Conservation (phyloP, 2,113 vertebrate species). For the Myanophis thanlyinensis region DNA sequence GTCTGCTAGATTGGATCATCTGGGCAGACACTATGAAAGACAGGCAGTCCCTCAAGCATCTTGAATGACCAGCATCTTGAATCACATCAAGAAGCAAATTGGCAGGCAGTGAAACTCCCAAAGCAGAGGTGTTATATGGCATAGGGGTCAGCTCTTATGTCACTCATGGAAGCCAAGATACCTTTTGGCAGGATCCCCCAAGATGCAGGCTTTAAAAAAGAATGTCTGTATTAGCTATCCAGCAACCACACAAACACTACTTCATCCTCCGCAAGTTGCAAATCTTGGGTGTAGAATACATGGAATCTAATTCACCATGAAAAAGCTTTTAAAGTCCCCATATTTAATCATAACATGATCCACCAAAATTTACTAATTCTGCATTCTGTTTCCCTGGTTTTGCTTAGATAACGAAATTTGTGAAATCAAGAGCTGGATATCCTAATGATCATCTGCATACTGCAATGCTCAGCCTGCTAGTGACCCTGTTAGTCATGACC, state of each 20-base stretch:
- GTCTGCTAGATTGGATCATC: not conserved
- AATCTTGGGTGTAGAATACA: not conserved
- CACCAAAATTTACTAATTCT: not conserved
- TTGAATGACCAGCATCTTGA: not conserved
- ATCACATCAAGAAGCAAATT: not conserved
- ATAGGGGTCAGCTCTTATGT: not conserved
- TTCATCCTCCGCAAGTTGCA: not conserved
- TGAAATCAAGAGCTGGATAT: not conserved
- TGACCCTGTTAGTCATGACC: no score
- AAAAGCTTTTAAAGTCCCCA: not conserved
- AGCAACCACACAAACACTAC: not conserved
- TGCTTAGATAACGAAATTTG: not conserved
- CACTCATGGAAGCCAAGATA: not conserved
- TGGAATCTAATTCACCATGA: not conserved
- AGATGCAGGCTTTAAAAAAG: not conserved
- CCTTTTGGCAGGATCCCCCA: not conserved
- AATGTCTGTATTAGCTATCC: not conserved
- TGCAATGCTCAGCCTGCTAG: not conserved
- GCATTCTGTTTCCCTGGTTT: no score
- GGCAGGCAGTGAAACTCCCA: not conserved
- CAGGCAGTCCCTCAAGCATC: not conserved
- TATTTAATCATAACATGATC: not conserved
- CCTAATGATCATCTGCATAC: not conserved
- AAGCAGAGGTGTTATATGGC: not conserved
- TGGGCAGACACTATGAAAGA: not conserved